Evolutionary conservation across 2,113 vertebrate species (phyloP).

Genomic region (Nibea albiflora): DNA sequence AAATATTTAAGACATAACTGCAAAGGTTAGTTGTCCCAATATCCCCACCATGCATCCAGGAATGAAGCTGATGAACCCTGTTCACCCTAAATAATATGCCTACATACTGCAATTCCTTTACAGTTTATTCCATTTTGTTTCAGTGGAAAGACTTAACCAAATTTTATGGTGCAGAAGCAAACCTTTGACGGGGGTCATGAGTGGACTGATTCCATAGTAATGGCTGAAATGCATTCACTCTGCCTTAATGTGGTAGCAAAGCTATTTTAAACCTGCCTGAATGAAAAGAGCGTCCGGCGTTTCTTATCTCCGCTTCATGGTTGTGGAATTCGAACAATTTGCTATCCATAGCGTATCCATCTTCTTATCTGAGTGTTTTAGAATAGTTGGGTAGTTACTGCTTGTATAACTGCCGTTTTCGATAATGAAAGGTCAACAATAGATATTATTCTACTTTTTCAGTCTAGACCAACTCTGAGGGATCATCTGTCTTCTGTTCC

Average conservation of each 20-base stretch:
- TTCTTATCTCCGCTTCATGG: slow-evolving; percentile 42
- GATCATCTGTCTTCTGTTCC: slow-evolving; percentile 28
- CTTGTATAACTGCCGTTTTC: slow-evolving; percentile 46
- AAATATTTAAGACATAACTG: neutral
- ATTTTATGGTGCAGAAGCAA: slow-evolving; percentile 18
- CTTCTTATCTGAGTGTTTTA: slow-evolving; percentile 66
- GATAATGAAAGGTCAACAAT: slow-evolving; percentile 63
- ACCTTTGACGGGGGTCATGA: neutral
- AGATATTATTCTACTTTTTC: slow-evolving; percentile 36
- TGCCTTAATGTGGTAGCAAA: slow-evolving; percentile 30
- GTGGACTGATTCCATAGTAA: slow-evolving; percentile 5
- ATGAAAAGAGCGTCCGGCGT: slow-evolving; percentile 10
- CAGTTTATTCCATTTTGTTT: slow-evolving; percentile 1
- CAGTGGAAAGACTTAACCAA: neutral
- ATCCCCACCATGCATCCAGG: neutral
- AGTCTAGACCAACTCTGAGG: slow-evolving; percentile 10
- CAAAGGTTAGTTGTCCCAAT: neutral
- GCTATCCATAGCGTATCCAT: slow-evolving; percentile 38
- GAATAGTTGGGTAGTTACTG: slow-evolving; percentile 46
- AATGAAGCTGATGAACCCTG: neutral
- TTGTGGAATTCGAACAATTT: slow-evolving; percentile 63
- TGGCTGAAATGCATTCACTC: slow-evolving; percentile 28
- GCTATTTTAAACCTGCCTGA: slow-evolving; percentile 42
- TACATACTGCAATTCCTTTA: neutral
- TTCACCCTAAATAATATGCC: neutral